Percentiles rank a stretch among this genome's conserved stretches.
Conservation (phyloP, 2,797 vertebrate species). For the Eulemur coronatus region DNA sequence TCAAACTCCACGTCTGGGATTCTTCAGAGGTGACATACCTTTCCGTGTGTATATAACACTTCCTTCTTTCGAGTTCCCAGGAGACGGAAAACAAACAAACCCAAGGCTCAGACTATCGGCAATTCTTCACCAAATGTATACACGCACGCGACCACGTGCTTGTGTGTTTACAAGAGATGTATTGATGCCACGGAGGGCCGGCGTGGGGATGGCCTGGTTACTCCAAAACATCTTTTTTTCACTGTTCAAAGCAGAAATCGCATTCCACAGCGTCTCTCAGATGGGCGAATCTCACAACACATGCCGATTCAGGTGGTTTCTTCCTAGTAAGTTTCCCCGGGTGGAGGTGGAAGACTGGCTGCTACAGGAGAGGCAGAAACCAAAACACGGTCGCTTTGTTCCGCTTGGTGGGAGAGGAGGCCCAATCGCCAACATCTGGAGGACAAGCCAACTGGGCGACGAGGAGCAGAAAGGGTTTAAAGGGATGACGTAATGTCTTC, state of each 20-base stretch:
- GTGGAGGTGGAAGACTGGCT: background rate
- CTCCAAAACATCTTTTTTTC: background rate
- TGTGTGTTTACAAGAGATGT: background rate
- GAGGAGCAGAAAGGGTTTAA: too few relatives aligned
- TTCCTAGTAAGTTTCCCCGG: background rate
- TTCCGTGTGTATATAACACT: slow-evolving; percentile 7
- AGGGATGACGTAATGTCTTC: accelerated
- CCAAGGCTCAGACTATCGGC: background rate
- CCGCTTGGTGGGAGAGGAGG: background rate
- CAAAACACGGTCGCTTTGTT: too few relatives aligned
- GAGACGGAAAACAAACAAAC: slow-evolving; percentile 58
- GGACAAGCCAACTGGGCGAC: background rate
- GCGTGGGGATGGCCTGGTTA: background rate
- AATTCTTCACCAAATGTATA: background rate
- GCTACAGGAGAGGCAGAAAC: background rate
- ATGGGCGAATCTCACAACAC: background rate
- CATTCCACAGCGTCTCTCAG: background rate
- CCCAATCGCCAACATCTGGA: background rate
- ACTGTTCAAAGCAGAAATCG: accelerated
- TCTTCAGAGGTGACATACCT: slow-evolving; percentile 78
- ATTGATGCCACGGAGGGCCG: accelerated
- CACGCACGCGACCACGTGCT: accelerated
- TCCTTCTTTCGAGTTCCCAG: slow-evolving; percentile 31
- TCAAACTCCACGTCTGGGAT: slow-evolving; percentile 60
- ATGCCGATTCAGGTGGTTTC: accelerated